Evolutionary conservation across 1,140 invertebrate species (phyloP), one percentile per base, ranked within the genome.

Genomic region (Druon quercuslanigerum): DNA sequence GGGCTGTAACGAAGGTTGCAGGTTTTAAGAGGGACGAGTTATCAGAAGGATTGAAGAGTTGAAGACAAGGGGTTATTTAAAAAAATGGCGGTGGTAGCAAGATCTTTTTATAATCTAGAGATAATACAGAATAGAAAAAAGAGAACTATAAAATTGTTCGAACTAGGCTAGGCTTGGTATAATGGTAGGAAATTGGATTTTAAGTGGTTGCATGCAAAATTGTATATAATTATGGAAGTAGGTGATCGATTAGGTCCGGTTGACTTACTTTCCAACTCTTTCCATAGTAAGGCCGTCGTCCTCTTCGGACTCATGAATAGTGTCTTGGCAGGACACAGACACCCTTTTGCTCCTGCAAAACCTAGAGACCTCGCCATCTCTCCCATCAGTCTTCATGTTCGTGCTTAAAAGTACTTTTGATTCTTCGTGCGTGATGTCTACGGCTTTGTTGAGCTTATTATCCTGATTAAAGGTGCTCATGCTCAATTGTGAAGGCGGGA

Each of bases 281-380:
- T 90, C 89, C 81, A 90, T 89, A 1, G 87, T 90, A 5, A 91
- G 84, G 9, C 79, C 87, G 75, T 86, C 84, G n/a, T 88, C 86
- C 50, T 88, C 87, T 51, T 90, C 90, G 71, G 83, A 84, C 14
- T 89, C 87, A 66, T 78, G 85, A 76, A 90, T 86, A 9, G 85
- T 88, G 20, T 88, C 87, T 50, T 89, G 86, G 25, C 88, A 89
- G 20, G 80, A 84, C 60, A 87, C 79, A 19, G 80, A 84, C 60
- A 87, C 79, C 25, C 82, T 87, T 51, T 88, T 89, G 50, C 72
- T 80, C 70, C 85, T 85, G 66, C 73, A 85, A n/a, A 86, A 19
- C 71, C 82, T 84, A 11, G 72, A 71, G 40, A 81, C 81, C 16
- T 90, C 86, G 17, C 72, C 14, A 1, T 89, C 76, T 51, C 25